These are phyloP conservation scores for Apoderus coryli DNA, from an alignment of 2,888 invertebrate genomes.

Conservation along the genomic window DNA sequence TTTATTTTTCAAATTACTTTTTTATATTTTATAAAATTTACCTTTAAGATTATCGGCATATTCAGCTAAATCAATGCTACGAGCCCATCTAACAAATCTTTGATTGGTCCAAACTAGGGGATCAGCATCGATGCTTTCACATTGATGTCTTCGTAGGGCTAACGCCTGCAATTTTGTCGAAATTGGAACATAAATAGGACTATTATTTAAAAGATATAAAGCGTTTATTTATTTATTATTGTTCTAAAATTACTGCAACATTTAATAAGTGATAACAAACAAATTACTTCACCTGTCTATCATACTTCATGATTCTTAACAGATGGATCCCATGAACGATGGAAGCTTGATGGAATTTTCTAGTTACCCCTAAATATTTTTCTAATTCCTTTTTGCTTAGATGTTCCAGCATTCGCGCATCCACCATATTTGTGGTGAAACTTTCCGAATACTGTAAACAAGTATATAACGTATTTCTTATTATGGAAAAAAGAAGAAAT, in stretches of 20 bases:
- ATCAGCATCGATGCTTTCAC: constrained; percentile 78
- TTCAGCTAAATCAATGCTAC: constrained; percentile 85
- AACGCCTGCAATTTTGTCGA: constrained; percentile 48
- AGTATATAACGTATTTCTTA: no score
- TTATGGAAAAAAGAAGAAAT: no score
- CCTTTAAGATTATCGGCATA: constrained; percentile 88
- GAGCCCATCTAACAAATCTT: constrained; percentile 85
- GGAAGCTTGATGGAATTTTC: constrained; percentile 90
- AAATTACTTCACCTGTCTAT: constrained; percentile 75
- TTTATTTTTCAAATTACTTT: background rate
- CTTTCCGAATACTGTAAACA: constrained; percentile 83
- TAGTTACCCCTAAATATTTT: constrained; percentile 80
- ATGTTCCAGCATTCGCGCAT: constrained; percentile 85
- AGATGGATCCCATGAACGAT: constrained; percentile 89
- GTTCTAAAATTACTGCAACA: no score
- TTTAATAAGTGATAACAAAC: no score
- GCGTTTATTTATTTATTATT: no score
- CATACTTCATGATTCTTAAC: constrained; percentile 81
- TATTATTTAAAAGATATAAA: no score
- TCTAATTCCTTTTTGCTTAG: constrained; percentile 89
- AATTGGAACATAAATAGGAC: no score
- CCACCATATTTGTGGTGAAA: constrained; percentile 79
- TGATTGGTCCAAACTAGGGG: constrained; percentile 94
- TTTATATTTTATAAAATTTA: constrained; percentile 25
- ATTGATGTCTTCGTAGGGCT: constrained; percentile 74